phyloP scores from a whole-genome alignment of 2,113 vertebrate genomes.

The Pica pica region DNA sequence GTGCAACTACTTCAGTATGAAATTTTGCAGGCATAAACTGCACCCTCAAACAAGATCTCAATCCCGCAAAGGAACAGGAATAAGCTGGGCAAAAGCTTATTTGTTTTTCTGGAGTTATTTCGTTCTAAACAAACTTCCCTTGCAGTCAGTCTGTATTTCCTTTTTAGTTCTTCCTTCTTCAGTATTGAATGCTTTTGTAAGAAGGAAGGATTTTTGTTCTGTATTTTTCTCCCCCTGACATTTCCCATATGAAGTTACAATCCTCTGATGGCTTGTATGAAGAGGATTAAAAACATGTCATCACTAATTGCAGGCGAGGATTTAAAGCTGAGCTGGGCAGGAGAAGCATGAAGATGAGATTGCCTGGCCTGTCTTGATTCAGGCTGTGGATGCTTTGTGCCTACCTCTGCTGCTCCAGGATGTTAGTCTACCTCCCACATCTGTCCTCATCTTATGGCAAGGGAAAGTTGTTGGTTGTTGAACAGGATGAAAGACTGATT shows the following conservation, averaged over 20 bases:
- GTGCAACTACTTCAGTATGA: background rate
- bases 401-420: background rate
- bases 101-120: background rate
- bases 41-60: background rate
- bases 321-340: background rate
- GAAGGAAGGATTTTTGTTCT: background rate
- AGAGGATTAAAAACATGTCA: slow-evolving; percentile 3
- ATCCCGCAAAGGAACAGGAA: background rate
- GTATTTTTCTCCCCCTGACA: background rate
- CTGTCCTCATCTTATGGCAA: background rate
- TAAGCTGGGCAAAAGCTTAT: background rate
- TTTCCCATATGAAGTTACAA: background rate
- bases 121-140: background rate
- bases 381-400: background rate
- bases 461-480: background rate
- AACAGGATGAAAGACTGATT: background rate
- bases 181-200: background rate
- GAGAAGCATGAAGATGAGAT: background rate
- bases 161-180: background rate
- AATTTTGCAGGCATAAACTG: background rate
- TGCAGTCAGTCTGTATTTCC: background rate
- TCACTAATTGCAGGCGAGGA: background rate
- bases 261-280: background rate
- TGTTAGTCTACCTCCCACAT: background rate
- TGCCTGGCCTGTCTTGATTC: background rate